These are phyloP conservation scores for Echiichthys vipera DNA, from an alignment of 2,797 vertebrate species.

Conservation along the genomic window DNA sequence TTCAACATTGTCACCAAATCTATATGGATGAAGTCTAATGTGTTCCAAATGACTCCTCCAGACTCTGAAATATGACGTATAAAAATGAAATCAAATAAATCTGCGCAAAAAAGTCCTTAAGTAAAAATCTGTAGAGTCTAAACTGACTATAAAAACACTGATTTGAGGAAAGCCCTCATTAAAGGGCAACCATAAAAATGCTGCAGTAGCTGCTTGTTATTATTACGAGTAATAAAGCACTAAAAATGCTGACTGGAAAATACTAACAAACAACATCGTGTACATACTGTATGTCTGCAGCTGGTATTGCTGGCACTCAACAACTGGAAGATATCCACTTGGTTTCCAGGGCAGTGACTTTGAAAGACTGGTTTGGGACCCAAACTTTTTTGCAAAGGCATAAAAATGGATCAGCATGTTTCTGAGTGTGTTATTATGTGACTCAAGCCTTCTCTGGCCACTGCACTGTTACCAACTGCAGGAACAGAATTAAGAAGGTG, in stretches of 20 bases:
- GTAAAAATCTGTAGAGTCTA: slow-evolving; percentile 44
- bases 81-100: slow-evolving; percentile 61
- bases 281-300: slow-evolving; percentile 33
- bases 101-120: slow-evolving; percentile 44
- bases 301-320: slow-evolving; percentile 44
- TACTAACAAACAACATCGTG: slow-evolving; percentile 36
- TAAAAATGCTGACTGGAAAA: slow-evolving; percentile 58
- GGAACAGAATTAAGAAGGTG: slow-evolving; percentile 15
- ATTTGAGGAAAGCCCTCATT: slow-evolving; percentile 56
- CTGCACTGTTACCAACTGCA: background rate
- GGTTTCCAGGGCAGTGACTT: slow-evolving; percentile 24
- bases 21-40: slow-evolving; percentile 42
- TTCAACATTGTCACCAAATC: slow-evolving; percentile 49
- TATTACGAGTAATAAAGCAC: slow-evolving; percentile 62
- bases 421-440: slow-evolving; percentile 5
- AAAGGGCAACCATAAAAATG: slow-evolving; percentile 42
- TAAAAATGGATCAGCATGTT: slow-evolving; percentile 24
- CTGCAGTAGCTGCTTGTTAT: slow-evolving; percentile 46
- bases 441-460: background rate
- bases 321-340: slow-evolving; percentile 49
- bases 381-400: slow-evolving; percentile 10
- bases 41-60: slow-evolving; percentile 59
- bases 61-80: slow-evolving; percentile 53
- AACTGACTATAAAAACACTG: slow-evolving; percentile 62
- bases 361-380: slow-evolving; percentile 19